Percentiles rank a stretch among this genome's conserved stretches.
Evolutionary conservation across 2,113 vertebrate species (phyloP).

Genomic region (Larimichthys polyactis): DNA sequence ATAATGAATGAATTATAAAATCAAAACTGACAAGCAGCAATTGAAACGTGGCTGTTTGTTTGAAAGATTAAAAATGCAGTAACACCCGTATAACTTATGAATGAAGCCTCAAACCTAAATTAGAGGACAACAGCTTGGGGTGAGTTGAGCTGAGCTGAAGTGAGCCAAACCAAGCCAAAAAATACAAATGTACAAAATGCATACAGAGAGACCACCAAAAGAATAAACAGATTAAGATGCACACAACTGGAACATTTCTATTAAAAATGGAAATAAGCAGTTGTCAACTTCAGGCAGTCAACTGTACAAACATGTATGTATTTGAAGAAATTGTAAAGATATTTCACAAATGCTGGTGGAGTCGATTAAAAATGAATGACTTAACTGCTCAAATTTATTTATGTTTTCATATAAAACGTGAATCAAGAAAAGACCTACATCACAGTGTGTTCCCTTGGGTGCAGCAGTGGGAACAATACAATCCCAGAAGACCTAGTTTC

Average conservation of each 20-base stretch:
- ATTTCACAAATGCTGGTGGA: neutral
- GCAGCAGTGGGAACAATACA: constrained; percentile 40
- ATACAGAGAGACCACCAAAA: neutral
- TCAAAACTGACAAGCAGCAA: constrained; percentile 82
- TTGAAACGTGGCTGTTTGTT: constrained; percentile 78
- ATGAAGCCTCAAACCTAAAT: constrained; percentile 65
- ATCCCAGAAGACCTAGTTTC: constrained; percentile 39
- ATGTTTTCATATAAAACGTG: constrained; percentile 32
- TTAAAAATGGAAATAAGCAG: neutral
- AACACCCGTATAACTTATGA: constrained; percentile 73
- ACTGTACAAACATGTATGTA: neutral
- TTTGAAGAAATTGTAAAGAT: neutral
- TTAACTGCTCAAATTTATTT: constrained; percentile 31
- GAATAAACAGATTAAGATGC: neutral
- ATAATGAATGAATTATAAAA: constrained; percentile 82
- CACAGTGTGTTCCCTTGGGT: constrained; percentile 30
- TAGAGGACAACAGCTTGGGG: constrained; percentile 16
- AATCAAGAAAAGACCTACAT: constrained; percentile 36
- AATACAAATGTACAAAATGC: neutral
- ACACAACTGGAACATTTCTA: neutral
- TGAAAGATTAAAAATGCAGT: constrained; percentile 80
- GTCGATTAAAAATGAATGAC: constrained; percentile 28
- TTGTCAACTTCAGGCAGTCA: neutral
- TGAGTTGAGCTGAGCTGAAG: neutral
- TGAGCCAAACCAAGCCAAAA: neutral